Evolutionary conservation across 2,797 vertebrate genomes (phyloP), one percentile per base, ranked within the genome.

Genomic region (Rhynchonycteris naso): DNA sequence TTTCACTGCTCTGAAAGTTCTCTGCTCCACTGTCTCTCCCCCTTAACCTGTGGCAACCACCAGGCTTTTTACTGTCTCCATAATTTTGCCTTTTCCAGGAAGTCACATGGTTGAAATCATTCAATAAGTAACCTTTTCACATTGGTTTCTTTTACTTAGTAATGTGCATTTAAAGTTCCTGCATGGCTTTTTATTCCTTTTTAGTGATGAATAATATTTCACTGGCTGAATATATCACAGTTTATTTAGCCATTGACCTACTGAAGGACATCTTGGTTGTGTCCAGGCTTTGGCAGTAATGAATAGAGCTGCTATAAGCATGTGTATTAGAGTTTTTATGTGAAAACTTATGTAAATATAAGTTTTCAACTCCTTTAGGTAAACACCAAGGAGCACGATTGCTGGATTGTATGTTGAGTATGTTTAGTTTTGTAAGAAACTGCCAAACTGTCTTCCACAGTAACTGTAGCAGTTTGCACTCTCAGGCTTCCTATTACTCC

Each of bases 341-440:
- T 71, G n/a, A 13, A 38, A 35, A 38, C 65, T 63, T 63, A 33
- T 56, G 54, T 71, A 26, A 13, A 38, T 50, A 38, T 54, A 43
- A 38, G 56, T 93, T 61, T 86, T 85, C 65, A 74, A 1, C 54
- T 76, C 10, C 61, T 83, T 71, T 30, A 63, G 10, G 21, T n/a
- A 69, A 76, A 82, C 59, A 26, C 43, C 14, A 78, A 47, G 69
- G 78, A 83, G 61, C 13, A 5, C 30, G 52, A 76, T 24, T 63
- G 35, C 33, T 54, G 43, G 50, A 52, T 59, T 8, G 2, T 28
- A 68, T 69, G 33, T 54, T 54, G 54, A 52, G 22, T 43, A 33
- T 54, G 56, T 88, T 88, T 47, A 35, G 74, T 52, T 75, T 76
- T 61, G 43, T 82, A 52, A 74, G 76, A 95, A 95, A 68, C 59